These are phyloP conservation scores for Trachymyrmex cornetzi DNA, from an alignment of 1,140 invertebrate genomes.

Conservation along the genomic window DNA sequence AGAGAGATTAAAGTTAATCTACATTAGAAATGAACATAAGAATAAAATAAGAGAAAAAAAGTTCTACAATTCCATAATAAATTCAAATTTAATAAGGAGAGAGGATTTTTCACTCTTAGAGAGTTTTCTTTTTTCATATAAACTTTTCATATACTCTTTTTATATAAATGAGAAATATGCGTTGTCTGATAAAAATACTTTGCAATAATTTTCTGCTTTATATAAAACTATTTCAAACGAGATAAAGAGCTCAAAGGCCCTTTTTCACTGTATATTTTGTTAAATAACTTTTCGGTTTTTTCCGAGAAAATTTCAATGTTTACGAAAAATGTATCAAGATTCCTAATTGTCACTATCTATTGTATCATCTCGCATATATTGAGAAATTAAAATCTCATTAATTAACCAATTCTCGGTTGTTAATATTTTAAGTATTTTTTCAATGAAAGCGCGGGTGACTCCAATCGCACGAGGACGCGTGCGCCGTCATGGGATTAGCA, in stretches of 20 bases:
- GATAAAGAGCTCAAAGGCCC: not conserved
- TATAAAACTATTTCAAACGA: not conserved
- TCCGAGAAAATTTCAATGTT: not conserved
- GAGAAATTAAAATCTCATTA: not conserved
- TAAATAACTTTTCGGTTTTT: not conserved
- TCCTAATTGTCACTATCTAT: not conserved
- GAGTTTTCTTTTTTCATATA: no score
- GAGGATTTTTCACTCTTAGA: not conserved
- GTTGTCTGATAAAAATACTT: not conserved
- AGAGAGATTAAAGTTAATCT: no score
- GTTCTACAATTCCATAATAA: not conserved
- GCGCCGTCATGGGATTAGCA: slow-evolving; percentile 1
- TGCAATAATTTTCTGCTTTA: not conserved
- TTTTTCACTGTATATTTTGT: not conserved
- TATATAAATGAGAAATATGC: not conserved
- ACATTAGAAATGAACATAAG: no score
- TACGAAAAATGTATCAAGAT: not conserved
- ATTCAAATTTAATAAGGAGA: not conserved
- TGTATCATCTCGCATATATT: not conserved
- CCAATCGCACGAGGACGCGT: slow-evolving; percentile 6
- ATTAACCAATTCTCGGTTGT: not conserved
- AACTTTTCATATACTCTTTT: no score
- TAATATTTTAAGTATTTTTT: not conserved
- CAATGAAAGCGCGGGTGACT: not conserved
- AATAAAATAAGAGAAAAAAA: not conserved